A percentile compares a stretch with the other conserved stretches of the same genome.
These are phyloP conservation scores for Limnephilus auricula DNA, from an alignment of 2,888 invertebrate species.

Conservation along the genomic window DNA sequence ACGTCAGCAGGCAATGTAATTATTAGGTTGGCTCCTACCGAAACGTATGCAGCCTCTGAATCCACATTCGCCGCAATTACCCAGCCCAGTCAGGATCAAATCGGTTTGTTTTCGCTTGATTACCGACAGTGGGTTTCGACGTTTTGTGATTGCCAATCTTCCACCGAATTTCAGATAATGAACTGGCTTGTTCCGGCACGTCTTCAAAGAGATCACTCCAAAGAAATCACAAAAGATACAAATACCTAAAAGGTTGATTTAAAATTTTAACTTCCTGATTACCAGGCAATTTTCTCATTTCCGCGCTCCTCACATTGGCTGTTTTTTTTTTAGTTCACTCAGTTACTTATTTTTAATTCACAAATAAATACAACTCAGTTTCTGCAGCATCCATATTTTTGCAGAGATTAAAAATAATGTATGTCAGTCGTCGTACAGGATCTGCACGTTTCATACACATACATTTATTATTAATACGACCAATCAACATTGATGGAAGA, in stretches of 20 bases:
- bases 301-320: neutral
- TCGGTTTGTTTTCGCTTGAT: neutral
- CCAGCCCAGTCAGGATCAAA: neutral
- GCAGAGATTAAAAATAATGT: neutral
- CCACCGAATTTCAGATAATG: neutral
- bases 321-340: neutral
- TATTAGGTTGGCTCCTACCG: neutral
- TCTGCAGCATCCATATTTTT: neutral
- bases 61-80: neutral
- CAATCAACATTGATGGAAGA: neutral
- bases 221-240: neutral
- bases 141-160: slow-evolving; percentile 2
- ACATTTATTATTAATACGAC: too few species aligned
- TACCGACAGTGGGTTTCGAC: neutral
- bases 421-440: neutral
- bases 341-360: neutral
- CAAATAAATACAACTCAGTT: too few species aligned
- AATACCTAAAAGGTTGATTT: neutral
- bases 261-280: neutral
- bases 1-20: neutral
- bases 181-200: neutral
- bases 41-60: neutral
- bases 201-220: neutral
- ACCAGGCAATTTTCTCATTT: neutral
- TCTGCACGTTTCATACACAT: neutral